A percentile compares a stretch with the other conserved stretches of the same genome.
Evolutionary conservation across 37 sponge, comb jelly and placozoan species (phyloP).

Genomic region (Ianthella basta): DNA sequence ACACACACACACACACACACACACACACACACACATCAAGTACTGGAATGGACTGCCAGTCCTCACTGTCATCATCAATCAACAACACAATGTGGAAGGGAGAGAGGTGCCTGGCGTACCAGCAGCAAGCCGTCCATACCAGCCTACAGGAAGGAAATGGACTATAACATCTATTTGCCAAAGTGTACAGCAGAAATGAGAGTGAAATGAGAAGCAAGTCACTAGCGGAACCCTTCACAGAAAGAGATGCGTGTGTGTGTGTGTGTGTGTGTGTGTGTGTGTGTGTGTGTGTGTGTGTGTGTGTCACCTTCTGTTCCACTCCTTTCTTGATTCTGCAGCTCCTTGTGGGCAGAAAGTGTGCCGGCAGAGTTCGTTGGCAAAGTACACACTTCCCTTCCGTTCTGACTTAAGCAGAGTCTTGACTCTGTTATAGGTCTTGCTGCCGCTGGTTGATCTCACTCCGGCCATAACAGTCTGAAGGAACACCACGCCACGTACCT

Average conservation of each 20-base stretch:
- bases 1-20: too few relatives aligned
- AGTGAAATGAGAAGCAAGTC: too few relatives aligned
- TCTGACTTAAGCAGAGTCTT: neutral
- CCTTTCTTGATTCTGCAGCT: neutral
- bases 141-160: constrained; percentile 44
- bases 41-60: neutral
- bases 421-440: neutral
- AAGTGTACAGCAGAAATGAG: too few relatives aligned
- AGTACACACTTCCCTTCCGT: constrained; percentile 9
- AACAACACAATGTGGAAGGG: neutral
- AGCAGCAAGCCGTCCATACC: constrained; percentile 29
- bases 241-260: neutral
- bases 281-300: too few relatives aligned
- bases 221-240: too few relatives aligned
- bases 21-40: too few relatives aligned
- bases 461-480: constrained; percentile 47
- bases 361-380: constrained; percentile 3
- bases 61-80: neutral
- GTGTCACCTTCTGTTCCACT: constrained; percentile 8
- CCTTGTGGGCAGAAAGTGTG: neutral
- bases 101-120: constrained; percentile 62
- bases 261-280: too few relatives aligned
- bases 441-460: constrained; percentile 31
- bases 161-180: too few relatives aligned
- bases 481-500: constrained; percentile 43